Evolutionary conservation across 2,888 invertebrate species (phyloP), one percentile per base, ranked within the genome.

Genomic region (Andrena dorsata): DNA sequence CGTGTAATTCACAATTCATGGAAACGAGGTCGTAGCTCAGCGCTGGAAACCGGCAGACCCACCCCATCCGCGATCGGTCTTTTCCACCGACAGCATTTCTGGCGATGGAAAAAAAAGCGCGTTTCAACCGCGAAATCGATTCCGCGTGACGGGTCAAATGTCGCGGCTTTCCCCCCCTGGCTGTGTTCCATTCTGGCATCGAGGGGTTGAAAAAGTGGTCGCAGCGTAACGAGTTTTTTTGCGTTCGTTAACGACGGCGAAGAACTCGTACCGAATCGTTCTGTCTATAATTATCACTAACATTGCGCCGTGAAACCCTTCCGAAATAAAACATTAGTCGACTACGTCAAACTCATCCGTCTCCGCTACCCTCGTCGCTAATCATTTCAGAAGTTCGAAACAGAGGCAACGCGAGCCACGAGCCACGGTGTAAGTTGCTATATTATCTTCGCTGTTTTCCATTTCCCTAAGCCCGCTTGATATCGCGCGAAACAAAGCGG

Each of bases 1-100:
- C 80, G 85, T 80, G 84, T 80, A 87, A 89, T 86, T 85, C 84
- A 87, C 75, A 84, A 89, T 87, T 87, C 85, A 87, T 86, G 86
- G 82, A 84, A 68, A 87, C 81, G 69, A 80, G 70, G 58, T 66
- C 74, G 78, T 75, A 63, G 76, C 72, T 53, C 47, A 68, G 20
- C 26, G 61, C 53, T 53, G 79, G 53, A 77, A 86, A 84, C 3
- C 72, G 63, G 53, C 66, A 74, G 65, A 32, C 65, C 49, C 70
- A 60, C 49, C 63, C 74, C 64, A 28, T 5, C 41, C 41, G 4
- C 23, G 69, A 68, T 64, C 75, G 84, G 35, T 41, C 68, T 68
- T 64, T 70, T 76, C 69, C 71, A 49, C 49, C 51, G 26, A 56
- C 20, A 56, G 35, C 28, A 68, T 77, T 49, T 63, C 72, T 69